Base-by-base conservation (phyloP, 2,888 invertebrate genomes). In the Trichogramma dendrolimi region DNA sequence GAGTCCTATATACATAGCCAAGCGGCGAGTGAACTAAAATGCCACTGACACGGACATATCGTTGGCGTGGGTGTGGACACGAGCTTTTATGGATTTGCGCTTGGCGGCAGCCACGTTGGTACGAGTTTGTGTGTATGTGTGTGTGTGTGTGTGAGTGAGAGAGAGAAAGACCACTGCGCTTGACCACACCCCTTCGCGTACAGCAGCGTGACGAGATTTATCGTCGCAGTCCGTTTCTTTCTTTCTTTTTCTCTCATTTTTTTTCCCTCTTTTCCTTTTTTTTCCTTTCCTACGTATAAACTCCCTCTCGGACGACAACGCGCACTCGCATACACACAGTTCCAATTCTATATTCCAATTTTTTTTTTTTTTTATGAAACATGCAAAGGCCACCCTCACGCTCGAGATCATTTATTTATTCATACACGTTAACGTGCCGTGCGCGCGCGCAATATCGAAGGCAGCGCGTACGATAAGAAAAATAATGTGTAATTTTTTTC, bases 151-250 rank as follows among this genome's bases (percentile, higher is more conserved):
- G 10, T 8, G 52, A 6, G 27, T 46, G 14, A 40, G 62, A 56
- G 52, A 39, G 14, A 40, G 46, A 48, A 41, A 55, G 49, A 27
- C 52, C 69, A 68, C 72, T 75, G 75, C 73, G 72, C 76, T 77
- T 75, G 78, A 77, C 79, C 77, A 78, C 77, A 77, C 77, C 77
- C 78, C 27, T 27, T 76, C 76, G 73, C 27, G 27, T 27, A 27
- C 27, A 27, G 27, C 27, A 74, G 73, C 69, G 71, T 70, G 68
- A 70, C 71, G 74, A 76, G 78, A 78, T 78, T 78, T 78, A 77
- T 77, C 68, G 70, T 66, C 60, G 55, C 43, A 61, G 70, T 65
- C 66, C 67, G 67, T 67, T 67, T 66, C 61, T 57, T 63, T 52
- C 60, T 55, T 64, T 58, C 50, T 46, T 44, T 50, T 58, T 57